phyloP scores from a whole-genome alignment of 2,797 vertebrate genomes.

The Urosaurus nigricauda region DNA sequence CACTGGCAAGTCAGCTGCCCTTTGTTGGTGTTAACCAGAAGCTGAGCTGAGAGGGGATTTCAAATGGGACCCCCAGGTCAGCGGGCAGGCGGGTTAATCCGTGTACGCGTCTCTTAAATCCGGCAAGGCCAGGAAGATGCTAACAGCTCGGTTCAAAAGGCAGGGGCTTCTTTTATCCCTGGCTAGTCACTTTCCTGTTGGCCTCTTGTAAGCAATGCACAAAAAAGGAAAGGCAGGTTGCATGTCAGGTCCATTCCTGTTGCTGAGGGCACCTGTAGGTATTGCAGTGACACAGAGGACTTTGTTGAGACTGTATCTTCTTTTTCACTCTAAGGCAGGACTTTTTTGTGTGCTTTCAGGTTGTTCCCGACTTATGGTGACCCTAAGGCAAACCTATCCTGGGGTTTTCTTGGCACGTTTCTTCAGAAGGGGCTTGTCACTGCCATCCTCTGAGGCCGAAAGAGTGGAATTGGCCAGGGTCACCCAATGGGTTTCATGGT shows the following conservation, averaged over 20 bases:
- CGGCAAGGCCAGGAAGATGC: slow-evolving; percentile 9
- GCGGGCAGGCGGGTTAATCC: slow-evolving; percentile 33
- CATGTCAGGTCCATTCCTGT: neutral
- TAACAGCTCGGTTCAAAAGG: slow-evolving; percentile 22
- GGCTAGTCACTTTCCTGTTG: slow-evolving; percentile 5
- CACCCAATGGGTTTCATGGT: too few species aligned
- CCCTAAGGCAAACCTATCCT: too few species aligned
- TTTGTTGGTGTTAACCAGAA: slow-evolving; percentile 35
- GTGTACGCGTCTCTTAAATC: neutral
- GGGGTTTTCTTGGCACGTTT: too few species aligned
- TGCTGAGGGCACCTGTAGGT: neutral
- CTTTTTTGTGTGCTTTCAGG: too few species aligned
- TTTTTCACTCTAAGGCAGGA: neutral
- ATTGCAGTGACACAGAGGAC: neutral
- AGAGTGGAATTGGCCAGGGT: too few species aligned
- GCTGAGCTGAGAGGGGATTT: slow-evolving; percentile 36
- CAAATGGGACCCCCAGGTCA: slow-evolving; percentile 31
- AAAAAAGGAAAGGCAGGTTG: neutral
- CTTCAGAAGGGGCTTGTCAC: too few species aligned
- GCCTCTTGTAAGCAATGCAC: neutral
- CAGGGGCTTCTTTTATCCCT: slow-evolving; percentile 19
- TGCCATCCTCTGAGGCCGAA: too few species aligned
- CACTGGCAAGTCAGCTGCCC: neutral
- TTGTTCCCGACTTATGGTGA: too few species aligned
- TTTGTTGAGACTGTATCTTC: neutral